Conservation (phyloP, 1,140 invertebrate genomes). For the Paraescarpia echinospica region DNA sequence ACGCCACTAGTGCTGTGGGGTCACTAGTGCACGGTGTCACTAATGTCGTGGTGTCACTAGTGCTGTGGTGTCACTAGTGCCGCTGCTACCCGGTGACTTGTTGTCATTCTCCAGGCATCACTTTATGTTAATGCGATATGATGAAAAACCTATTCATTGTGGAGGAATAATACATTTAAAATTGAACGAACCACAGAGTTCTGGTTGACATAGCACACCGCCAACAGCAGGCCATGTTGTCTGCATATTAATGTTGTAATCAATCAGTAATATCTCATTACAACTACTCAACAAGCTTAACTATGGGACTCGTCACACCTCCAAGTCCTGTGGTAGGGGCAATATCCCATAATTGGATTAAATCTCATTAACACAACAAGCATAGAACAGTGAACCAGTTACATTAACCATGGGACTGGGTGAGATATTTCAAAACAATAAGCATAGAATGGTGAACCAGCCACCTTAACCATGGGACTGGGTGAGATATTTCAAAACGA, state of each 20-base stretch:
- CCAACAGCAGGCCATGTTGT: neutral
- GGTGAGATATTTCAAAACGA: no score
- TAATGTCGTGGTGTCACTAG: neutral
- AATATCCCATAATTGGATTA: no score
- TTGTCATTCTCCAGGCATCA: no score
- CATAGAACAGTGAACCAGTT: no score
- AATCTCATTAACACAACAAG: no score
- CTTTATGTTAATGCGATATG: neutral
- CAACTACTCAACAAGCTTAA: no score
- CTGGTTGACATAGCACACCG: neutral
- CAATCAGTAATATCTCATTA: neutral
- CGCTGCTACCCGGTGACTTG: neutral
- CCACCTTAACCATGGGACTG: no score
- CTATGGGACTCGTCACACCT: no score
- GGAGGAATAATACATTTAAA: neutral
- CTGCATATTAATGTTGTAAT: neutral
- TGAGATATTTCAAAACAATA: no score
- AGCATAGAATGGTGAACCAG: no score
- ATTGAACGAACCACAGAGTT: neutral
- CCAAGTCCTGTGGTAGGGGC: no score
- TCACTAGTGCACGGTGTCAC: neutral
- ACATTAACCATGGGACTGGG: no score
- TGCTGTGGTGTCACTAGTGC: neutral
- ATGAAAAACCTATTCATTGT: conserved; percentile 9
- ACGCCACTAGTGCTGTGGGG: neutral